Conservation (phyloP, 35 echinoderm and acorn worm genomes). For the Chiridota heheva region DNA sequence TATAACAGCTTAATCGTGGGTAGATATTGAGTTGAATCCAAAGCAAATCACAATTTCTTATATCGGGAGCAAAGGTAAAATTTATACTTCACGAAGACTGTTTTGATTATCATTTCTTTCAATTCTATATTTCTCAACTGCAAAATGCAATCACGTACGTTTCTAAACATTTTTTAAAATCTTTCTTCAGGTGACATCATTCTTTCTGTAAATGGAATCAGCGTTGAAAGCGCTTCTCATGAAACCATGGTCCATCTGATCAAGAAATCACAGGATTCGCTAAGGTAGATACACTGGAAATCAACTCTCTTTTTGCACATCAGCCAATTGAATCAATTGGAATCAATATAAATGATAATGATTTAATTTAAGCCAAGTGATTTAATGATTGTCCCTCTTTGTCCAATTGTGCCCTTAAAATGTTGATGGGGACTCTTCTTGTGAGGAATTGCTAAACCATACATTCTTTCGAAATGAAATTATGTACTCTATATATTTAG, state of each 20-base stretch:
- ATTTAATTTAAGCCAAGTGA: too few species aligned
- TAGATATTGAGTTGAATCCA: background rate
- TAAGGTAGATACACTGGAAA: slow-evolving; percentile 61
- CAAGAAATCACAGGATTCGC: slow-evolving; percentile 53
- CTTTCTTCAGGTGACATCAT: slow-evolving; percentile 74
- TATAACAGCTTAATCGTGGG: background rate
- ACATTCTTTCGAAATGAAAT: too few species aligned
- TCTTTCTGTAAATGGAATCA: slow-evolving; percentile 76
- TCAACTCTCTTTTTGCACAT: too few species aligned
- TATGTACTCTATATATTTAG: too few species aligned
- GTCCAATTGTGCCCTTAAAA: too few species aligned
- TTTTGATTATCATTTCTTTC: background rate
- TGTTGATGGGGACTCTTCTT: too few species aligned
- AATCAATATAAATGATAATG: too few species aligned
- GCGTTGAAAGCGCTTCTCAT: slow-evolving; percentile 72
- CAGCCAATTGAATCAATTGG: too few species aligned
- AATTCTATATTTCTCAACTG: background rate
- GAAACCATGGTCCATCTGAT: slow-evolving; percentile 77
- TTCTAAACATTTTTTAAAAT: background rate
- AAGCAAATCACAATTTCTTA: background rate
- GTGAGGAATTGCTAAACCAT: too few species aligned
- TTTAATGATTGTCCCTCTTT: too few species aligned
- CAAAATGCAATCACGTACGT: background rate
- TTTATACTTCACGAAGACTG: background rate
- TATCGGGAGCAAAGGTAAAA: background rate